These are phyloP conservation scores for Melitaea athalia DNA, from an alignment of 2,888 invertebrate species.

Conservation along the genomic window DNA sequence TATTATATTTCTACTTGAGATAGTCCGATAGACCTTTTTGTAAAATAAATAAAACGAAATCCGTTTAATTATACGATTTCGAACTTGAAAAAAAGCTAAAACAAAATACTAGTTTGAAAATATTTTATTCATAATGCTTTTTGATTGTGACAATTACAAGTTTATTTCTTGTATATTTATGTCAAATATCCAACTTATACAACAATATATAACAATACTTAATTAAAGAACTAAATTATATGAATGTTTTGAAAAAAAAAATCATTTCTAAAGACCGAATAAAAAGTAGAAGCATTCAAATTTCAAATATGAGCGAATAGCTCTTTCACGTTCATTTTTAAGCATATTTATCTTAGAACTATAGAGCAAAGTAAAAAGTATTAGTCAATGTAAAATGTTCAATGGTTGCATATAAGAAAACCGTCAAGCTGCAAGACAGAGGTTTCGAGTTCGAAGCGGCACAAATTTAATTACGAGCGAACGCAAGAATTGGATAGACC, in stretches of 20 bases:
- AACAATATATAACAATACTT: no score
- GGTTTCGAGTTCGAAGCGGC: slow-evolving; percentile 40
- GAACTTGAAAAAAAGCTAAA: slow-evolving; percentile 1
- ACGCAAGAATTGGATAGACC: slow-evolving; percentile 38
- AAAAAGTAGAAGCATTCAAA: no score
- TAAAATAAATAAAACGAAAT: slow-evolving; percentile 36
- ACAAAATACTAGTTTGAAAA: no score
- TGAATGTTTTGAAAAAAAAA: no score
- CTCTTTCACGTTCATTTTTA: no score
- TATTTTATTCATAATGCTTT: no score
- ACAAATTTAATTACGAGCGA: slow-evolving; percentile 44
- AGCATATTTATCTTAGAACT: neutral
- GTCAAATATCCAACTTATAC: no score
- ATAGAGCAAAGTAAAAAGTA: neutral
- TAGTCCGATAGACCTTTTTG: slow-evolving; percentile 25
- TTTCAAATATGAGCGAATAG: no score
- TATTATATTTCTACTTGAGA: slow-evolving; percentile 13
- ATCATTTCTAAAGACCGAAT: no score
- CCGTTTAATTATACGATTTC: slow-evolving; percentile 39
- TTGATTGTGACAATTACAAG: no score
- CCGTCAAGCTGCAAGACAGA: slow-evolving; percentile 40
- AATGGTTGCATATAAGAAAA: slow-evolving; percentile 35
- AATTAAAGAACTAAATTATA: no score
- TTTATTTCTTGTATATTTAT: no score
- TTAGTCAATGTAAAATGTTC: slow-evolving; percentile 29